Base-by-base conservation (phyloP, 2,113 vertebrate species). In the Pelodiscus sinensis region DNA sequence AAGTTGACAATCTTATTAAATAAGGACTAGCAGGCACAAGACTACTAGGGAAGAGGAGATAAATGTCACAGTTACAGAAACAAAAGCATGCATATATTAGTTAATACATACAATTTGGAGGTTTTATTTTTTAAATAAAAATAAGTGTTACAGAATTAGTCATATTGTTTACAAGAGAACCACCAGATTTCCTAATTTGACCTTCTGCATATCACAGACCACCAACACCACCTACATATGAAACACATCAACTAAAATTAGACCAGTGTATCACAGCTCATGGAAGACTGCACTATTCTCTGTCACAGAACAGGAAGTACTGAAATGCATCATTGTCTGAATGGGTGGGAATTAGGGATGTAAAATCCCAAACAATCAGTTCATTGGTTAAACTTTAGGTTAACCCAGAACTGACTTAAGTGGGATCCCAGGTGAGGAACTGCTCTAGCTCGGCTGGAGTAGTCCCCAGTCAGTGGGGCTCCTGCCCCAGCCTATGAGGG, bases 71-170 rank as follows among this genome's bases (percentile, higher is more conserved):
- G 35, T 38, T 90, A 81, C 4, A 58, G 31, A 2, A 13, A 6
- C 8, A 6, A 6, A 4, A 13, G 56, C 2, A 1, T 10, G 5
- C 24, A 60, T 50, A 18, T 81, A 0, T 75, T 75, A 38, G 38
- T 35, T 75, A 9, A 9, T 19, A 18, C 24, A 6, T 44, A 75
- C n/a, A 38, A 13, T 75, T 22, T 75, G 71, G 22, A 24, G 35
- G 71, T 18, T 75, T 75, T 7, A 10, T 38, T 38, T 24, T 73
- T 73, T 65, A 60, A 68, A 25, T 65, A 65, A 73, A 38, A 25
- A 44, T 50, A 14, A 50, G 22, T 24, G 4, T 68, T 31, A 71
- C 4, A 4, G 31, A 21, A 31, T 68, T 18, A 21, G 18, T 71
- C 65, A 19, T n/a, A 21, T 35, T 35, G 18, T 35, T 35, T 71